Base-by-base conservation (phyloP, 2,113 vertebrate genomes). In the Cottus gobio region DNA sequence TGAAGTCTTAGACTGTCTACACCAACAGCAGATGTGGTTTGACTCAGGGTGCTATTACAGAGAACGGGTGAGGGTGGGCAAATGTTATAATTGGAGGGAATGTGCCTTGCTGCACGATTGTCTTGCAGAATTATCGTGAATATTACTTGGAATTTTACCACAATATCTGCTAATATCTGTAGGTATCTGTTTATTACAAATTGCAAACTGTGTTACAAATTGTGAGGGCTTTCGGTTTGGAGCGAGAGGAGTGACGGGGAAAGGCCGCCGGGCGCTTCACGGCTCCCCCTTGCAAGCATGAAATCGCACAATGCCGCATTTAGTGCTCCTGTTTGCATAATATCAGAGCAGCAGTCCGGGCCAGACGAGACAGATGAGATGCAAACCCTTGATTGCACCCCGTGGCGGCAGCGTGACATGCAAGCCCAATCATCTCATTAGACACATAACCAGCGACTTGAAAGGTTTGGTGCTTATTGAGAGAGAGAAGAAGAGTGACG, bases 1-100 rank as follows among this genome's bases (percentile, higher is more conserved):
- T 79, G 37, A 78, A 85, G 79, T 67, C 79, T 48, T 69, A 2
- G 60, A 34, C 72, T 77, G 82, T 83, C 85, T 73, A 54, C 85
- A 12, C 36, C 2, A 42, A 24, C 5, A 42, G 15, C 3, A 64
- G 72, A 67, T 73, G 80, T 10, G 69, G 71, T 72, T 84, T 30
- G 68, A 79, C 72, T 87, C 37, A 0, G 24, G 30, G 60, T 70
- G 24, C 54, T 62, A 30, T 69, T 80, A 50, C 18, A 2, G 4
- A 31, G 56, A 57, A 36, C 12, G 20, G 46, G 7, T 6, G 46
- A 18, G 15, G 46, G 46, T 44, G 68, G 58, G 77, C 22, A 66
- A 75, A 34, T 46, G 13, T 28, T 57, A 36, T 82, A 86, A 84
- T 69, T 84, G 82, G 80, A 70, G 63, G 52, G 31, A 30, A 71